Base-by-base conservation (phyloP, 2,888 invertebrate species). In the Agrochola litura region DNA sequence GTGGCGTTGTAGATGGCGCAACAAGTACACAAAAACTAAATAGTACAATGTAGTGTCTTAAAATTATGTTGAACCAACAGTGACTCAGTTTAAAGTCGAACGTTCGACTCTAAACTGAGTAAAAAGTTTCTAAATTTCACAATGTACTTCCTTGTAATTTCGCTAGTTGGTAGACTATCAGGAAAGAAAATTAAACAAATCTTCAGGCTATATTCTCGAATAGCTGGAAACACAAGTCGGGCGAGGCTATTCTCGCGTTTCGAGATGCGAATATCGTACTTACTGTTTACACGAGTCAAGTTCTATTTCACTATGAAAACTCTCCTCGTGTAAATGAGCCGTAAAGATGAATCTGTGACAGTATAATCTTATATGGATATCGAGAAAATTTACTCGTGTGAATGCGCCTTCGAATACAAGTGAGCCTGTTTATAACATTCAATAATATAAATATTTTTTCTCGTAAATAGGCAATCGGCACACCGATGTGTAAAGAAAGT, bases 401-500 rank as follows among this genome's bases (percentile, higher is more conserved):
- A 61, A 61, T 61, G 6, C 9, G 10, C 19, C 19, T 10, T 19
- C 19, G 61, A 30, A 19, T 19, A 30, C 16, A 60, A 60, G 25
- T 61, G 9, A 30, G 19, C 19, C 19, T 22, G 61, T 10, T 60
- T 19, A 19, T 37, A 61, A 19, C 19, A 1, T 22, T 37, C 6
- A 37, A 22, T 64, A 64, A n/a, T 25, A 25, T 65, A 43, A 19
- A 54, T 10, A n/a, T 19, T 6, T 72, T 73, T 14, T 19, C 1
- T 71, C 52, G 12, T 52, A 85, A 72, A 8, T 91, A 97, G 95
- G 91, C 87, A 88, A 96, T 92, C 82, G 96, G 89, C 75, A 94
- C 85, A 76, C 97, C 97, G 1, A 97, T 97, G 87, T 98, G 98
- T 90, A 93, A 95, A 10, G 92, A 94, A 52, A 95, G 97, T 1